Conservation (phyloP, 2,888 invertebrate genomes). For the Cephus pygmeus region DNA sequence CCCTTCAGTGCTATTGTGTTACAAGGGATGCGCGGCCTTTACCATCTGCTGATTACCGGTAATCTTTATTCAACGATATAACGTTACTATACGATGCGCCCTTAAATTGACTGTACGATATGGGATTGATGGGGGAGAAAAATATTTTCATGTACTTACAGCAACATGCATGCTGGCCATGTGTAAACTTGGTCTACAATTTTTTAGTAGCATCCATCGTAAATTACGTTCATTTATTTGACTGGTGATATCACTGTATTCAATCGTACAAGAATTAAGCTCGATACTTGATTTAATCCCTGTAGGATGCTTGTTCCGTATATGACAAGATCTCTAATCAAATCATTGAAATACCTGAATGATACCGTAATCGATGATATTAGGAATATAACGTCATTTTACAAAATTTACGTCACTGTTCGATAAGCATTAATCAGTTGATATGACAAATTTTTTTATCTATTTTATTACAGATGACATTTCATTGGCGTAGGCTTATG, state of each 20-base stretch:
- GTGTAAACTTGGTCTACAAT: not conserved
- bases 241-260: not conserved
- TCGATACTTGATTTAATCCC: not conserved
- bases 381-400: not conserved
- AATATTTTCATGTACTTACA: not conserved
- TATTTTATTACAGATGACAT: not conserved
- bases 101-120: not conserved
- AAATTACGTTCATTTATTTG: too few species aligned
- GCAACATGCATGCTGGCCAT: not conserved
- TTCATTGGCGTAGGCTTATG: not conserved
- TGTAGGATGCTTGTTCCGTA: not conserved
- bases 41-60: conserved; percentile 61
- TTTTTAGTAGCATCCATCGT: not conserved
- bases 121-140: not conserved
- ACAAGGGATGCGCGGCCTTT: conserved; percentile 46
- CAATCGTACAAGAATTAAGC: not conserved
- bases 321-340: not conserved
- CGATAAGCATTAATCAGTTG: not conserved
- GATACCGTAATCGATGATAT: not conserved
- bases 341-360: not conserved
- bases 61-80: conserved; percentile 52
- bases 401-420: not conserved
- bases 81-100: conserved; percentile 26
- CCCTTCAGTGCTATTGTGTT: conserved; percentile 49
- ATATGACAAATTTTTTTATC: not conserved